Evolutionary conservation across 1,140 invertebrate genomes (phyloP).

Genomic region (Bathynomus jamesi): DNA sequence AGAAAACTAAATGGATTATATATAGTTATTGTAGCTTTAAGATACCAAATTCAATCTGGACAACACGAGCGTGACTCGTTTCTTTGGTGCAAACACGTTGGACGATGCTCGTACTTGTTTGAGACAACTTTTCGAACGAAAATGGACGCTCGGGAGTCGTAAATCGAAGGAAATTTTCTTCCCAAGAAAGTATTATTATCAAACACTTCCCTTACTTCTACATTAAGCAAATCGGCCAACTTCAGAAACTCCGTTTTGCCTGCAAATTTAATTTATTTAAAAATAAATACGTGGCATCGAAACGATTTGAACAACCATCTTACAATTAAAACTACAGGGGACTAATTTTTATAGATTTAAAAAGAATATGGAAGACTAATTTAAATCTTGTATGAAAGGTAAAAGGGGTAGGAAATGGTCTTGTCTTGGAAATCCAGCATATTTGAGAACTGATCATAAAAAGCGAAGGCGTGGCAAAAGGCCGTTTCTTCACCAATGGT

Average conservation of each 20-base stretch:
- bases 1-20: too few relatives aligned
- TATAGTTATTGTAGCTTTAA: too few relatives aligned
- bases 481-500: too few relatives aligned
- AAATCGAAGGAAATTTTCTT: conserved; percentile 39
- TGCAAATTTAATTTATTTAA: conserved; percentile 16
- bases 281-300: neutral
- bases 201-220: conserved; percentile 46
- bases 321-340: neutral
- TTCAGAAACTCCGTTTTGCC: conserved; percentile 45
- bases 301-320: neutral
- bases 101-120: conserved; percentile 47
- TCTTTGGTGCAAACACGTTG: too few relatives aligned
- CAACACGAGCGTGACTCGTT: too few relatives aligned
- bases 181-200: conserved; percentile 44
- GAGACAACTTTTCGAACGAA: conserved; percentile 42
- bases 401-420: too few relatives aligned
- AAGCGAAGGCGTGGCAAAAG: too few relatives aligned
- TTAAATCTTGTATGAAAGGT: neutral
- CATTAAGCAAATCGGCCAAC: conserved; percentile 47
- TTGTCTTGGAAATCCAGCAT: too few relatives aligned
- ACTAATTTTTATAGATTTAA: neutral
- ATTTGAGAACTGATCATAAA: too few relatives aligned
- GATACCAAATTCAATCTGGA: too few relatives aligned
- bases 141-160: conserved; percentile 43
- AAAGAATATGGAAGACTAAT: neutral